Evolutionary conservation across 2,113 vertebrate species (phyloP).

Genomic region (Rhabdornis inornatus): DNA sequence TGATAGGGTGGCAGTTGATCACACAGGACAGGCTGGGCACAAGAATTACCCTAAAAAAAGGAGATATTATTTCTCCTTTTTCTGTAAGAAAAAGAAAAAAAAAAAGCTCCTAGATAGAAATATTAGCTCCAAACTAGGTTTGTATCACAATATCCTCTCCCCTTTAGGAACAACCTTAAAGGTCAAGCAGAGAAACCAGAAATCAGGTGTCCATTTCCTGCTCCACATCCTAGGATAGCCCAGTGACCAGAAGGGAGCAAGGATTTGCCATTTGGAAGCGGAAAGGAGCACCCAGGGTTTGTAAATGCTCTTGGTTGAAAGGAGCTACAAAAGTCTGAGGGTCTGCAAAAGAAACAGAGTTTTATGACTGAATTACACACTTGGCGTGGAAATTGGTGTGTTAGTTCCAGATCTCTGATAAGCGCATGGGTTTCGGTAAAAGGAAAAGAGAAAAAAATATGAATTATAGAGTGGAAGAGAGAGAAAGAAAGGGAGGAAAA

Average conservation of each 20-base stretch:
- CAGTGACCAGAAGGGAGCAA: background rate
- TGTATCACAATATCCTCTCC: background rate
- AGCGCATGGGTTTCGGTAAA: accelerated
- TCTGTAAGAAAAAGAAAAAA: no score
- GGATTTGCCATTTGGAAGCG: background rate
- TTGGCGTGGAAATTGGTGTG: background rate
- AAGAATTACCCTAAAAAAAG: background rate
- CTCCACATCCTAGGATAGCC: background rate
- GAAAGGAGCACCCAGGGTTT: background rate
- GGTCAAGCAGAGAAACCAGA: background rate
- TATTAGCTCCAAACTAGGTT: background rate
- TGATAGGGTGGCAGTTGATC: background rate
- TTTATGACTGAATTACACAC: background rate
- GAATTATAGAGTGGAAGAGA: no score
- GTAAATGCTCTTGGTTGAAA: background rate
- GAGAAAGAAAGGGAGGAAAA: background rate
- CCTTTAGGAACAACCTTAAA: background rate
- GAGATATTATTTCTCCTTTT: no score
- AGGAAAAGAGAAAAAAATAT: background rate
- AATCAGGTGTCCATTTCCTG: background rate
- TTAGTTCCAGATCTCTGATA: no score
- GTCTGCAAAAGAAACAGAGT: background rate
- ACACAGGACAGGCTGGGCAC: background rate
- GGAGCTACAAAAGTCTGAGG: background rate
- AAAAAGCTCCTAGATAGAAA: background rate